phyloP scores from a whole-genome alignment of 2,888 invertebrate species.

The Erebia epiphron region DNA sequence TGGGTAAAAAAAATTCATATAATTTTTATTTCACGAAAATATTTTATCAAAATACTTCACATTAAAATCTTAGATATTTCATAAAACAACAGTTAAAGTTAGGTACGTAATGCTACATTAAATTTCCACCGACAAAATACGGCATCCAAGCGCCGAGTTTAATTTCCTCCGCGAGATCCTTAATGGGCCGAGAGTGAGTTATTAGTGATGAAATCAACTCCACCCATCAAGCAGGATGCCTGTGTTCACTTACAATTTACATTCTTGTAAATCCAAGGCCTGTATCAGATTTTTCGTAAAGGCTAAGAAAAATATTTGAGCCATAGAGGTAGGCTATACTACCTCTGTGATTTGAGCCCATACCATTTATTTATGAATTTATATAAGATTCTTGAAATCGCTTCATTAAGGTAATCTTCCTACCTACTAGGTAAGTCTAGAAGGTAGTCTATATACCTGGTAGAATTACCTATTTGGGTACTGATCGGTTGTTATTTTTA shows the following conservation, averaged over 20 bases:
- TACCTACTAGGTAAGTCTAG: too few species aligned
- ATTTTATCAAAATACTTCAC: not conserved
- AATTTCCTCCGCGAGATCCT: constrained; percentile 3
- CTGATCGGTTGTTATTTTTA: too few species aligned
- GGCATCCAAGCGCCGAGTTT: not conserved
- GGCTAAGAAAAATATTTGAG: too few species aligned
- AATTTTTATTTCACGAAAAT: not conserved
- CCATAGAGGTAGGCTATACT: too few species aligned
- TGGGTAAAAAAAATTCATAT: too few species aligned
- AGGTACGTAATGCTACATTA: not conserved
- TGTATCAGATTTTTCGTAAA: not conserved
- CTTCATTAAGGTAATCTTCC: too few species aligned
- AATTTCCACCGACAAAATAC: constrained; percentile 8
- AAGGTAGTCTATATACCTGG: too few species aligned
- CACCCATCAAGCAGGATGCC: not conserved
- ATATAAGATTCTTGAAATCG: too few species aligned
- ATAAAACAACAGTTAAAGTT: not conserved
- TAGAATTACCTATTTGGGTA: too few species aligned
- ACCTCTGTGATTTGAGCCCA: too few species aligned
- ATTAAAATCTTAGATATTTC: not conserved
- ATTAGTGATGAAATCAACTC: constrained; percentile 6
- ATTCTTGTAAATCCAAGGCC: not conserved
- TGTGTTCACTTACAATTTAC: not conserved
- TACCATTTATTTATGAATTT: too few species aligned
- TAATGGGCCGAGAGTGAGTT: constrained; percentile 12